These are phyloP conservation scores for Dione vanillae DNA, from an alignment of 2,888 invertebrate species.

Conservation along the genomic window DNA sequence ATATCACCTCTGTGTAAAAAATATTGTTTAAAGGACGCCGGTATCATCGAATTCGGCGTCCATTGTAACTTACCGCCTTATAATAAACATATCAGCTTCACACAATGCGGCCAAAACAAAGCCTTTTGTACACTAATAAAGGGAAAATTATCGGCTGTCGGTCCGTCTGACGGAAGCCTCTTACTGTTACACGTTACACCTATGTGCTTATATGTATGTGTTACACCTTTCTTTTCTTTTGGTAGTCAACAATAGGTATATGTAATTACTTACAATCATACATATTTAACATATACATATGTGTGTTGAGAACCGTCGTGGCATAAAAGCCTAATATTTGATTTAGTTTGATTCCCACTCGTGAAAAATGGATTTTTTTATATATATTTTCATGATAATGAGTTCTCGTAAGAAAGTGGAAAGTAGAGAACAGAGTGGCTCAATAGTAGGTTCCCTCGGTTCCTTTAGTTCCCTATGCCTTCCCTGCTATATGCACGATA, in stretches of 20 bases:
- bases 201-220: conserved; percentile 6
- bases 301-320: no score
- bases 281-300: no score
- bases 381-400: no score
- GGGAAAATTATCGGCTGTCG: conserved; percentile 58
- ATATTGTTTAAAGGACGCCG: conserved; percentile 23
- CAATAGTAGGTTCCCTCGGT: no score
- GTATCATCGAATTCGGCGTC: conserved; percentile 35
- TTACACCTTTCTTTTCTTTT: conserved; percentile 36
- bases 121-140: conserved; percentile 66
- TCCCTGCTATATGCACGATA: no score
- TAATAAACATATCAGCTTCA: conserved; percentile 75
- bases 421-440: no score
- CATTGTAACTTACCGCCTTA: conserved; percentile 53
- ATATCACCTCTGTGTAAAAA: conserved; percentile 11
- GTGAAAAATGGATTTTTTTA: no score
- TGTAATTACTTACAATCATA: background rate
- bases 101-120: conserved; percentile 64
- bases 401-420: no score
- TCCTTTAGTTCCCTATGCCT: no score
- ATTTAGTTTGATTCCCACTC: no score
- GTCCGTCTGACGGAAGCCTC: conserved; percentile 41
- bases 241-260: conserved; percentile 20
- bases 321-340: no score
- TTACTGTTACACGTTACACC: conserved; percentile 20